Evolutionary conservation across 2,113 vertebrate genomes (phyloP).

Genomic region (Elaphurus davidianus): DNA sequence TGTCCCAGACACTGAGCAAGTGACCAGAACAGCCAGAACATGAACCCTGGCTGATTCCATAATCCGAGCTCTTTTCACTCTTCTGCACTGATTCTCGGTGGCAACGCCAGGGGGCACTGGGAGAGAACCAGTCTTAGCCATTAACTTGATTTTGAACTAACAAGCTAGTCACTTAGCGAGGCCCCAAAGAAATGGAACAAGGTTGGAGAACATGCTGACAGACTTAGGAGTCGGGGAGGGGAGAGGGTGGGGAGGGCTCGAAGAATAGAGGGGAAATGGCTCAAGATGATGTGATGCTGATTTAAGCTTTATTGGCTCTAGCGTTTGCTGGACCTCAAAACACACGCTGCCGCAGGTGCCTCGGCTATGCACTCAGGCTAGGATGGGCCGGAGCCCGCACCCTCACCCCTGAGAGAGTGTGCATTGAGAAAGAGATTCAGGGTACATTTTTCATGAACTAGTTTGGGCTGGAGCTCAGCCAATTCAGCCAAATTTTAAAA

Average conservation of each 20-base stretch:
- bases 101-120: not conserved
- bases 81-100: not conserved
- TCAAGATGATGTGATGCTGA: slow-evolving; percentile 28
- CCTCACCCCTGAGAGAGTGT: not conserved
- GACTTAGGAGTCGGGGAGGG: not conserved
- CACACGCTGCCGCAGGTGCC: not conserved
- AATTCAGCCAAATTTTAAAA: not conserved
- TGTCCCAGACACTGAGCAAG: not conserved
- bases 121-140: not conserved
- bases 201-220: not conserved
- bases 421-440: not conserved
- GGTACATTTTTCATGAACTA: not conserved
- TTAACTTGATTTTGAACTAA: slow-evolving; percentile 60
- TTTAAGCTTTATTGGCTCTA: slow-evolving; percentile 43
- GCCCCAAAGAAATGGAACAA: slow-evolving; percentile 50
- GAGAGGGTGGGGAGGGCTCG: not conserved
- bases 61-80: not conserved
- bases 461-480: not conserved
- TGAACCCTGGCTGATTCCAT: not conserved
- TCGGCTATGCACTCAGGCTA: not conserved
- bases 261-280: not conserved
- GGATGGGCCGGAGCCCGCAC: not conserved
- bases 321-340: slow-evolving; percentile 25
- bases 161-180: slow-evolving; percentile 55
- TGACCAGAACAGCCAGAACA: not conserved